These are phyloP conservation scores for Teleogryllus oceanicus DNA, from an alignment of 2,888 invertebrate genomes.

Conservation along the genomic window DNA sequence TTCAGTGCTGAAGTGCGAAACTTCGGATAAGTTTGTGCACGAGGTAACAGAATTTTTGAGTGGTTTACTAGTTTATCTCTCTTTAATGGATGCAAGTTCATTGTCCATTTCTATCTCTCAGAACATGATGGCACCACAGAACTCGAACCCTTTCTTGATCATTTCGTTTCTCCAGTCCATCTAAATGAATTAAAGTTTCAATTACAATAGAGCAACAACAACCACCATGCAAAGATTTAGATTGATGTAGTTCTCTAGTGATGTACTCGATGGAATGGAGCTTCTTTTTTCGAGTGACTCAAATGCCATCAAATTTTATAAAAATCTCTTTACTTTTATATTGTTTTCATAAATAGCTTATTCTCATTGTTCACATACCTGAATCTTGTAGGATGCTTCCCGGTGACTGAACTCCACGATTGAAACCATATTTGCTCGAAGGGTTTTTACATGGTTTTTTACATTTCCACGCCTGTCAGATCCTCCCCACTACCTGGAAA, in stretches of 20 bases:
- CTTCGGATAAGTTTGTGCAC: neutral
- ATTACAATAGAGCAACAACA: neutral
- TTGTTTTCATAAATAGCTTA: too few relatives aligned
- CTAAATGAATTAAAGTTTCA: neutral
- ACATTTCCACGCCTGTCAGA: too few relatives aligned
- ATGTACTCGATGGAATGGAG: too few relatives aligned
- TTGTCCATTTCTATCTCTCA: neutral
- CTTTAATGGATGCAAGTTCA: neutral
- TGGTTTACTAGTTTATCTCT: conserved; percentile 2
- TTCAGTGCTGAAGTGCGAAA: neutral
- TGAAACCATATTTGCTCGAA: too few relatives aligned
- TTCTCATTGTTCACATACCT: neutral
- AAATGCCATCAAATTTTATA: too few relatives aligned
- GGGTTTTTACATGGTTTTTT: too few relatives aligned
- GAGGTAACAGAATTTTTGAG: neutral
- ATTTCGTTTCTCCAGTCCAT: neutral
- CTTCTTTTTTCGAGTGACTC: too few relatives aligned
- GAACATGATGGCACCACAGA: conserved; percentile 20
- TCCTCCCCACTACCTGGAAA: too few relatives aligned
- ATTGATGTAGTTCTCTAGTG: too few relatives aligned
- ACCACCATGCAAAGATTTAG: too few relatives aligned
- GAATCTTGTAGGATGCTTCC: neutral
- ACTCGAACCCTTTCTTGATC: conserved; percentile 21
- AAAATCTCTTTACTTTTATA: too few relatives aligned
- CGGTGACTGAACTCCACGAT: neutral